Conservation (phyloP, 2,113 vertebrate species). For the Austrofundulus limnaeus region DNA sequence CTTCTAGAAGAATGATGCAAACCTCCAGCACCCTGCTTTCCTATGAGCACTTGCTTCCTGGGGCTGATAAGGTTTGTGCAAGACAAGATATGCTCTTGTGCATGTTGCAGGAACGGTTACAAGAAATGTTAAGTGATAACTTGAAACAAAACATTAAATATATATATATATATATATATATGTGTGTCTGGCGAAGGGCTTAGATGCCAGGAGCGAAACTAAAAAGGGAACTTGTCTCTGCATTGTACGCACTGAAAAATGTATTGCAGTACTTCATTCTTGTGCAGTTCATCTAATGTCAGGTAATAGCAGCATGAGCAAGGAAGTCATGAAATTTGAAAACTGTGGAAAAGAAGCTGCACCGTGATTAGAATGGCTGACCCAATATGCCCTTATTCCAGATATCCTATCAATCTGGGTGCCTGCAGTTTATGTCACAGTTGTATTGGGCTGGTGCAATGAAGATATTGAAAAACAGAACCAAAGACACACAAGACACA, state of each 20-base stretch:
- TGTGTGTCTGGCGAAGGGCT: not conserved
- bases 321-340: constrained; percentile 27
- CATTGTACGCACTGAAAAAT: not conserved
- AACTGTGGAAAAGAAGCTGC: constrained; percentile 14
- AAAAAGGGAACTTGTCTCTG: not conserved
- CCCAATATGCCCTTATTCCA: constrained; percentile 14
- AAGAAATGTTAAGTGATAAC: not conserved
- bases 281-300: constrained; percentile 20
- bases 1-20: not conserved
- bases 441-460: no score
- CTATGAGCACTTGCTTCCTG: not conserved
- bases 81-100: not conserved
- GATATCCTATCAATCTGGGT: constrained; percentile 14
- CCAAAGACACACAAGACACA: no score
- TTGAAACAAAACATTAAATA: not conserved
- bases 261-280: constrained; percentile 6
- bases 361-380: constrained; percentile 7
- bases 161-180: not conserved
- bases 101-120: not conserved
- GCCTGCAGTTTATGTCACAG: no score
- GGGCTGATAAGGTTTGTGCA: not conserved
- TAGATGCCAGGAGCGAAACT: not conserved
- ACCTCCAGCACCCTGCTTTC: not conserved
- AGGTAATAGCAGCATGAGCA: constrained; percentile 11
- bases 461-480: no score